Percentiles rank a stretch among this genome's conserved stretches.
phyloP scores from a whole-genome alignment of 2,888 invertebrate species.

The Lampropteryx suffumata region DNA sequence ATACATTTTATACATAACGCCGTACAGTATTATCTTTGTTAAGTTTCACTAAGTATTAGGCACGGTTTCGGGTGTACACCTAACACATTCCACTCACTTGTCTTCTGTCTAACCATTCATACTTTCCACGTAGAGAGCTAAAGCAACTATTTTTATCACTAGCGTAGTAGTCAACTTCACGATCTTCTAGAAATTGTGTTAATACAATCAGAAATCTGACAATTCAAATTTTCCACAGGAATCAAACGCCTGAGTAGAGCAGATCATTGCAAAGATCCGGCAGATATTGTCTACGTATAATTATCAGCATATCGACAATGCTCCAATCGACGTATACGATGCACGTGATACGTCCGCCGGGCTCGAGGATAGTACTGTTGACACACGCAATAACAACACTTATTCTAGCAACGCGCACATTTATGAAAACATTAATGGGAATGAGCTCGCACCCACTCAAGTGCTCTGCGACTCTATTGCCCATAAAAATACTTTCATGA shows the following conservation, averaged over 20 bases:
- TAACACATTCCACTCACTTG: slow-evolving; percentile 56
- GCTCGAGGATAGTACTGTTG: slow-evolving; percentile 70
- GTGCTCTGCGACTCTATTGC: slow-evolving; percentile 76
- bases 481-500: slow-evolving; percentile 77
- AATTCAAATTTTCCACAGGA: slow-evolving; percentile 85
- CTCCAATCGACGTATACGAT: slow-evolving; percentile 77
- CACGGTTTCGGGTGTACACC: slow-evolving; percentile 47
- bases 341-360: slow-evolving; percentile 50
- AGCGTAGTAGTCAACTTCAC: slow-evolving; percentile 58
- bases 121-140: slow-evolving; percentile 61
- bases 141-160: slow-evolving; percentile 62
- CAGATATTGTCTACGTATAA: slow-evolving; percentile 89
- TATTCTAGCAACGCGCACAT: slow-evolving; percentile 49
- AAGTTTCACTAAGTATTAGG: slow-evolving; percentile 53
- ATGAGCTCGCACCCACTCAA: slow-evolving; percentile 74
- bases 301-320: slow-evolving; percentile 84
- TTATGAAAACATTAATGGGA: slow-evolving; percentile 74
- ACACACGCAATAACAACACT: slow-evolving; percentile 64
- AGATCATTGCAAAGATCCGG: slow-evolving; percentile 93
- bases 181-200: slow-evolving; percentile 41
- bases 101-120: slow-evolving; percentile 53
- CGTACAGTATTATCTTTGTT: slow-evolving; percentile 72
- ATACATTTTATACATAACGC: slow-evolving; percentile 64
- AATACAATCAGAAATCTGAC: slow-evolving; percentile 62
- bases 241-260: slow-evolving; percentile 95